Base-by-base conservation (phyloP, 2,888 invertebrate species). In the Drosophila nr. medialis region DNA sequence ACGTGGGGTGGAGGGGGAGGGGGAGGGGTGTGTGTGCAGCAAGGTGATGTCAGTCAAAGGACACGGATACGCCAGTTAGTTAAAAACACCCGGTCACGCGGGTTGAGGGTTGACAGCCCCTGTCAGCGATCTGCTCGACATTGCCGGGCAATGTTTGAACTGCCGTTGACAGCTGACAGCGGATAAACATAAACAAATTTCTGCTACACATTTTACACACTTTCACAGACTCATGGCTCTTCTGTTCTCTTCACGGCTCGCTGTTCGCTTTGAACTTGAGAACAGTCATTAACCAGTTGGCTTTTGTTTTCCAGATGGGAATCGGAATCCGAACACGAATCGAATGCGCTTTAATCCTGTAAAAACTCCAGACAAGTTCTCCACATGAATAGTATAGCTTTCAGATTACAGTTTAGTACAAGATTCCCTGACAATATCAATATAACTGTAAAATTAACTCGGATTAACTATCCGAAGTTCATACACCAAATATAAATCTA, bases 141-240 rank as follows among this genome's bases (percentile, higher is more conserved):
- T 62, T 30, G 15, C 42, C 51, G 34, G 64, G 29, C 64, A 73
- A 73, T 77, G 69, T 82, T 73, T 83, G 68, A 68, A 50, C 64
- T 51, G 58, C 75, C 75, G 65, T 83, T 70, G 81, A 71, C 76
- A 73, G 77, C 66, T 72, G 86, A 81, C 83, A 72, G 58, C 68
- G 69, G 48, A 72, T 68, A 83, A 86, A 83, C 50, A 81, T 64
- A 72, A 78, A 75, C 75, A 78, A 64, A 29, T 58, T 67, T 77
- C 38, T 38, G 56, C 42, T 50, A 65, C 53, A 53, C 15, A 51
- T 32, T 34, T 53, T 64, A 65, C 51, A 30, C 21, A 71, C 55
- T 40, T 30, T 49, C 60, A 13, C 51, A 27, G 5, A 48, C 30
- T 32, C 54, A 5, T 48, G 58, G 32, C n/a, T 55, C n/a, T 18